Conservation (phyloP, 2,888 invertebrate species). For the Gortyna flavago region DNA sequence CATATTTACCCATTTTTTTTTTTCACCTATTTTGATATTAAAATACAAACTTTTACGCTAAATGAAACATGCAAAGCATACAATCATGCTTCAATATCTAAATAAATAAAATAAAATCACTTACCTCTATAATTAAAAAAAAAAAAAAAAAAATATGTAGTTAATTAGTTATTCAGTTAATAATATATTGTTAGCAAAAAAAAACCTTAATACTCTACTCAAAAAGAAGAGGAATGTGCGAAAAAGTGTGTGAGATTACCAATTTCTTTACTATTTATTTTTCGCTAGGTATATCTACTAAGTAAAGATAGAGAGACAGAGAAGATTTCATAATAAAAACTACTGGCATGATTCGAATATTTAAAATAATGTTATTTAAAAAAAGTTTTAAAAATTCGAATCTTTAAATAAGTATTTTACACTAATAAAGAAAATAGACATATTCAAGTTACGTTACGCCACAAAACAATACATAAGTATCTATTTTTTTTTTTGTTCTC, state of each 20-base stretch:
- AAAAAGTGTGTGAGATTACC: constrained; percentile 78
- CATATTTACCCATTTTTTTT: not conserved
- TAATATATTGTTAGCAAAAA: constrained; percentile 32
- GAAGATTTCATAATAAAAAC: not conserved
- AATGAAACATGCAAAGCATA: constrained; percentile 49
- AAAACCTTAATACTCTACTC: constrained; percentile 24
- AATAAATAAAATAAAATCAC: constrained; percentile 21
- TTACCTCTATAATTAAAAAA: constrained; percentile 40
- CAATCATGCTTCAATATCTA: constrained; percentile 30
- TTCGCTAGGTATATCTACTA: constrained; percentile 15
- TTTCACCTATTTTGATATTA: not conserved
- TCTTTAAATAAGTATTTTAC: constrained; percentile 7
- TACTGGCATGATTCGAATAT: constrained; percentile 37
- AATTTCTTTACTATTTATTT: constrained; percentile 19
- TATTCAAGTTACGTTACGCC: constrained; percentile 44
- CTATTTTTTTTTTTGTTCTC: not conserved
- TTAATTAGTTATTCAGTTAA: constrained; percentile 25
- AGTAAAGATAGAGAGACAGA: constrained; percentile 15
- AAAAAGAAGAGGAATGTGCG: constrained; percentile 86
- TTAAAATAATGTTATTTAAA: constrained; percentile 25
- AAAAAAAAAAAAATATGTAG: not conserved
- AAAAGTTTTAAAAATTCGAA: constrained; percentile 25
- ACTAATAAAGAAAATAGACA: constrained; percentile 37
- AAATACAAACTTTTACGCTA: not conserved
- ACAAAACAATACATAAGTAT: constrained; percentile 22